phyloP scores from a whole-genome alignment of 2,113 vertebrate genomes.

The Pomatorhinus ruficollis region DNA sequence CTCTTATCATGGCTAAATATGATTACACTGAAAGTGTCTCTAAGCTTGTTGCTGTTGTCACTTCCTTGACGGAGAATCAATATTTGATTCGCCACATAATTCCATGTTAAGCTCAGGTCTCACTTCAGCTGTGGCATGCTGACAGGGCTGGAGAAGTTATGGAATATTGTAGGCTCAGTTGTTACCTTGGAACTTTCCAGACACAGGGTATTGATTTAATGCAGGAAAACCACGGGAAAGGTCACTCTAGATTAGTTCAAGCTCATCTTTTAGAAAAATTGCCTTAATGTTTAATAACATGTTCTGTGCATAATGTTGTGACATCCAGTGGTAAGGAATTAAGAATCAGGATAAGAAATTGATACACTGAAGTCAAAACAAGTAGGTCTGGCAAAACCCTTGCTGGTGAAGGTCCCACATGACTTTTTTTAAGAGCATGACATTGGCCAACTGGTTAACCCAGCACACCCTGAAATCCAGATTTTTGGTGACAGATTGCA shows the following conservation, averaged over 20 bases:
- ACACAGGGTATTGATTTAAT: neutral
- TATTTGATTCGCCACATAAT: slow-evolving; percentile 26
- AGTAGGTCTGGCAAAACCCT: neutral
- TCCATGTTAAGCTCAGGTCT: neutral
- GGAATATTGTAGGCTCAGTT: neutral
- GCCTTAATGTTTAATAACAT: neutral
- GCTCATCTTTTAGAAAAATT: neutral
- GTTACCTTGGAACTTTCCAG: neutral
- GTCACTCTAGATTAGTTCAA: neutral
- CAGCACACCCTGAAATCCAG: neutral
- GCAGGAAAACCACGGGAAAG: neutral
- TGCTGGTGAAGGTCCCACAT: fast-evolving
- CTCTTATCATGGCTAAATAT: neutral
- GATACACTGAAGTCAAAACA: neutral
- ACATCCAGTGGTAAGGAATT: neutral
- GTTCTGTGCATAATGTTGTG: neutral
- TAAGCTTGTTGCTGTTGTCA: slow-evolving; percentile 1
- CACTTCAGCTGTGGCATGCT: neutral
- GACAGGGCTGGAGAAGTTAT: neutral
- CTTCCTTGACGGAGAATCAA: slow-evolving; percentile 29
- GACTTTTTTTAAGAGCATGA: neutral
- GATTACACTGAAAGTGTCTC: neutral
- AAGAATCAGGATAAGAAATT: neutral
- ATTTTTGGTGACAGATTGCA: neutral
- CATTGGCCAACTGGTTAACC: neutral